phyloP scores from a whole-genome alignment of 2,888 invertebrate genomes.

The Oligia latruncula region DNA sequence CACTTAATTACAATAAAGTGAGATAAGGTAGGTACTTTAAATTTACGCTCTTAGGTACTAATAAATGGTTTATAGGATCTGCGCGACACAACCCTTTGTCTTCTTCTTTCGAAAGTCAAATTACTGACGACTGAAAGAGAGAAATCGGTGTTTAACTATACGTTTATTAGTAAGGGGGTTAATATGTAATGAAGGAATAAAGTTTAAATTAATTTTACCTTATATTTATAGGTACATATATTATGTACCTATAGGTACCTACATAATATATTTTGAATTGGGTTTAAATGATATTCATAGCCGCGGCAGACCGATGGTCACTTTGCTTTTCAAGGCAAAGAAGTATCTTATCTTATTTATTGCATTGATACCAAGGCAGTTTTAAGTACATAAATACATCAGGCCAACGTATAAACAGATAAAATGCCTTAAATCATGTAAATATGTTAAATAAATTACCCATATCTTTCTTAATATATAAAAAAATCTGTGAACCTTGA shows the following conservation, averaged over 20 bases:
- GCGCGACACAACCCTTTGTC: too few relatives aligned
- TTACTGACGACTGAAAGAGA: too few relatives aligned
- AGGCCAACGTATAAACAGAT: conserved; percentile 13
- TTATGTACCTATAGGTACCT: too few relatives aligned
- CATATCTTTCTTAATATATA: conserved; percentile 35
- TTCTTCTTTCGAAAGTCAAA: too few relatives aligned
- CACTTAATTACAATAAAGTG: background rate
- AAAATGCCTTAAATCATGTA: conserved; percentile 39
- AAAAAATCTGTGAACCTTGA: conserved; percentile 41
- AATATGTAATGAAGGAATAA: background rate
- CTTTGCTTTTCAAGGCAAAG: conserved; percentile 23
- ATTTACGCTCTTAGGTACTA: too few relatives aligned
- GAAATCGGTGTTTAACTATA: too few relatives aligned
- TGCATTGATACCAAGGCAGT: conserved; percentile 13
- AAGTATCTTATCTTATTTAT: conserved; percentile 39
- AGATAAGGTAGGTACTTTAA: too few relatives aligned
- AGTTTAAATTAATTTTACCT: background rate
- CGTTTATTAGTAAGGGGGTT: too few relatives aligned
- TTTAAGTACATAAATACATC: conserved; percentile 26
- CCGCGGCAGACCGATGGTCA: conserved; percentile 5
- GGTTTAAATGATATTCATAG: conserved; percentile 11
- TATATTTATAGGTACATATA: too few relatives aligned
- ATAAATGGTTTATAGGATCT: too few relatives aligned
- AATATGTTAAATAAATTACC: conserved; percentile 45
- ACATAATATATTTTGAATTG: conserved; percentile 3